Base-by-base conservation (phyloP, 2,113 vertebrate genomes). In the pig (Sus scrofa) region DNA sequence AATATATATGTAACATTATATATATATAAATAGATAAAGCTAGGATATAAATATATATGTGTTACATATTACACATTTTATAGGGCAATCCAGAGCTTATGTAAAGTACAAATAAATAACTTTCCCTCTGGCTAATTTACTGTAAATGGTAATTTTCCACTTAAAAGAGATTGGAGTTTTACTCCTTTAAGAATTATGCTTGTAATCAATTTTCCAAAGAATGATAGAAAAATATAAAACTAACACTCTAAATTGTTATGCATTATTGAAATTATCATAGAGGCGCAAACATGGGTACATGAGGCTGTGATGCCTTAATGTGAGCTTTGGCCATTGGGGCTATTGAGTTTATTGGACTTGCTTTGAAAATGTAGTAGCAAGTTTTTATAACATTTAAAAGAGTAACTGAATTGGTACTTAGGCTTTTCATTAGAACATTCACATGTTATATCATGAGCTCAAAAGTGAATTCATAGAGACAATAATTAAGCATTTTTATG, bases 101-200 rank as follows among this genome's bases (percentile, higher is more conserved):
- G 4, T 81, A 93, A 44, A 44, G 12, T 89, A 14, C 30, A 56
- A 37, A 87, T 19, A 62, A 84, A 75, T 89, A 54, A 88, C 15
- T 67, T 88, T 90, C 84, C 37, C 13, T 85, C 87, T 92, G 34
- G 68, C 27, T 86, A 86, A 62, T 89, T 81, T 84, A 63, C 82
- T 88, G 75, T 37, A 90, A 78, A n/a, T 85, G 67, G 27, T 27
- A 26, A 85, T 82, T 85, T 96, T 24, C 15, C 54, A 83, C 71
- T 94, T 94, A 79, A 79, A 1, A 30, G 39, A 79, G 30, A 90
- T 75, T 75, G 34, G 81, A 79, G 22, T 75, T 84, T 83, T 83
- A 50, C 65, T 84, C 20, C 96, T 95, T 78, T 14, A 86, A 10
- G 34, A 86, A 22, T 86, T 52, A 32, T 62, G 81, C 6, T 70